A percentile compares a stretch with the other conserved stretches of the same genome.
phyloP scores from a whole-genome alignment of 2,113 vertebrate species.

The Larimichthys polyactis region DNA sequence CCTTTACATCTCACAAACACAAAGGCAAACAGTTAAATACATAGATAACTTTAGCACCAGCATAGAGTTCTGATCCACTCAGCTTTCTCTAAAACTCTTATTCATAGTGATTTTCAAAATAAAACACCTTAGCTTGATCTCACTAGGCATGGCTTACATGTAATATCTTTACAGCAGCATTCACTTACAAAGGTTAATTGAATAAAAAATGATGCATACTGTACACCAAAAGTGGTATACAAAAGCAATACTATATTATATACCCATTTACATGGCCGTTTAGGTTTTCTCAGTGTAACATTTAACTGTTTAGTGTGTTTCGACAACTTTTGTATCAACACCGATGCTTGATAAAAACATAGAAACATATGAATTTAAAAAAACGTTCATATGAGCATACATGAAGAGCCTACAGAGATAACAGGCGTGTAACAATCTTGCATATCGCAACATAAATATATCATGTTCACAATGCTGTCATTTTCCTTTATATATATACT shows the following conservation, averaged over 20 bases:
- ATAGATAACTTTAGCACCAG: slow-evolving; percentile 81
- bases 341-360: slow-evolving; percentile 61
- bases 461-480: slow-evolving; percentile 59
- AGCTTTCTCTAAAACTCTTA: slow-evolving; percentile 68
- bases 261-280: slow-evolving; percentile 63
- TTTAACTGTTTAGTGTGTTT: slow-evolving; percentile 51
- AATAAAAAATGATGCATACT: slow-evolving; percentile 79
- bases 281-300: slow-evolving; percentile 57
- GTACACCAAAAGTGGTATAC: slow-evolving; percentile 72
- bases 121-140: slow-evolving; percentile 72
- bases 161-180: slow-evolving; percentile 77
- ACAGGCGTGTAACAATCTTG: slow-evolving; percentile 63
- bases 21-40: slow-evolving; percentile 82
- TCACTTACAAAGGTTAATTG: slow-evolving; percentile 76
- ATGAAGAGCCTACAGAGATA: slow-evolving; percentile 53
- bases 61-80: slow-evolving; percentile 65
- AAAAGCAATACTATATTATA: slow-evolving; percentile 71
- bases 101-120: slow-evolving; percentile 69
- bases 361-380: slow-evolving; percentile 52
- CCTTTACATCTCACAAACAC: slow-evolving; percentile 81
- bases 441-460: slow-evolving; percentile 75
- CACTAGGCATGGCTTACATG: slow-evolving; percentile 78
- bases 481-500: slow-evolving; percentile 56
- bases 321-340: slow-evolving; percentile 51
- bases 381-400: slow-evolving; percentile 39